Percentiles rank a stretch among this genome's conserved stretches.
These are phyloP conservation scores for Chymomyza caudatula DNA, from an alignment of 2,888 invertebrate species.

Conservation along the genomic window DNA sequence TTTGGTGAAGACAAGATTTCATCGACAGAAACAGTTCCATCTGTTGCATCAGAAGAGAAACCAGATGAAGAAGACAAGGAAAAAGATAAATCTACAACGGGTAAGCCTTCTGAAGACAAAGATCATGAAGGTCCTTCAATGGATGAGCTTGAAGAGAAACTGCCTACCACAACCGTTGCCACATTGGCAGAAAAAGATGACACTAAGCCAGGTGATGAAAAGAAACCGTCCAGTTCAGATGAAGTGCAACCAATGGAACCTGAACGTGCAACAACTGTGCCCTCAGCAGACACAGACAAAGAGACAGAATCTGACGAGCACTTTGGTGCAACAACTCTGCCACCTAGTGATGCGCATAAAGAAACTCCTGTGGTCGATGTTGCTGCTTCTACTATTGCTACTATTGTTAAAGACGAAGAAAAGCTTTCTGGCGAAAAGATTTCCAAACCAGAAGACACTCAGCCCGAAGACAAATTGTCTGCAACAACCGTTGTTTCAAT, in stretches of 20 bases:
- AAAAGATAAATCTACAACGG: constrained; percentile 16
- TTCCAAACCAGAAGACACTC: constrained; percentile 9
- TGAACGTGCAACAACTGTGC: constrained; percentile 1
- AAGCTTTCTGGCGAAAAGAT: neutral
- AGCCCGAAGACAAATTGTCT: constrained; percentile 1
- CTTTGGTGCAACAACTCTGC: constrained; percentile 17
- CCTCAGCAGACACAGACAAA: neutral
- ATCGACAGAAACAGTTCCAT: constrained; percentile 34
- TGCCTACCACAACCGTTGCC: constrained; percentile 18
- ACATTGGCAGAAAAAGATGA: constrained; percentile 25
- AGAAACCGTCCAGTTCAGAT: constrained; percentile 20
- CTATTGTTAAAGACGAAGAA: constrained; percentile 15
- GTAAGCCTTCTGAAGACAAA: constrained; percentile 12
- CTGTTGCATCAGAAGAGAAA: constrained; percentile 21
- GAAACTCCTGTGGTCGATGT: constrained; percentile 21
- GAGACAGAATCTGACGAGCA: neutral
- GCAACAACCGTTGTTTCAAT: constrained; percentile 13
- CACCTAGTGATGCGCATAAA: constrained; percentile 26
- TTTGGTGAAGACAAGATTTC: constrained; percentile 7
- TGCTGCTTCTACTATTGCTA: constrained; percentile 25
- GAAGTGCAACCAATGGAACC: constrained; percentile 11
- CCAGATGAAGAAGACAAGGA: constrained; percentile 4
- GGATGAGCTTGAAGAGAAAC: constrained; percentile 9
- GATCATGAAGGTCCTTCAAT: constrained; percentile 7
- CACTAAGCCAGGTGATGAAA: constrained; percentile 25